Conservation (phyloP, 2,113 vertebrate genomes). For the Rhabdomys dilectus region DNA sequence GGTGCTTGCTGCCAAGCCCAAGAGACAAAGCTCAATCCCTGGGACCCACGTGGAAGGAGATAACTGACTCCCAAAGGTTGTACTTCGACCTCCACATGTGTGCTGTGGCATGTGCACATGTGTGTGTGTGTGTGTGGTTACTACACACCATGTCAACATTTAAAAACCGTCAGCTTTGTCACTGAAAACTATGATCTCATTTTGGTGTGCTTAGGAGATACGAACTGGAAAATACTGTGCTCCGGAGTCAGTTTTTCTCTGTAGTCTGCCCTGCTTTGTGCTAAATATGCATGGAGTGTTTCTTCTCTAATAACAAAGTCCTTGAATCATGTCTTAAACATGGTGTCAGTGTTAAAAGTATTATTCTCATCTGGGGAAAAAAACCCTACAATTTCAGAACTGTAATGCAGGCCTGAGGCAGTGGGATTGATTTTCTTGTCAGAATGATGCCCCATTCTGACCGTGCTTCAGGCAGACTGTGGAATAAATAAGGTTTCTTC, state of each 20-base stretch:
- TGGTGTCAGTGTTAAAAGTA: fast-evolving
- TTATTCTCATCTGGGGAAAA: neutral
- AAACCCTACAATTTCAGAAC: neutral
- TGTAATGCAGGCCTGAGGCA: neutral
- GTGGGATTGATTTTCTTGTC: neutral
- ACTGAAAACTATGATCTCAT: neutral
- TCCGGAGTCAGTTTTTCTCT: neutral
- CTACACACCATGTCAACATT: neutral
- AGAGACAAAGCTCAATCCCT: neutral
- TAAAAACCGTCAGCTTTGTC: neutral
- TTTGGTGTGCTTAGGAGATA: too few relatives aligned
- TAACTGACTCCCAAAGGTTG: neutral
- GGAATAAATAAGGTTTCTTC: neutral
- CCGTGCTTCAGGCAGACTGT: fast-evolving
- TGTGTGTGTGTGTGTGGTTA: too few relatives aligned
- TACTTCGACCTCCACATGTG: neutral
- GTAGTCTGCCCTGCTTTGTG: neutral
- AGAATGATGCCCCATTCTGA: neutral
- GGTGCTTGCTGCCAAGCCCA: neutral
- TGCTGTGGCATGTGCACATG: too few relatives aligned
- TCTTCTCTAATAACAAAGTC: neutral
- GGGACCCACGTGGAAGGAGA: neutral
- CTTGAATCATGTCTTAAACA: neutral
- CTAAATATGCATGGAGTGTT: neutral
- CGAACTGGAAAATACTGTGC: neutral